Base-by-base conservation (phyloP, 2,888 invertebrate species). In the Tyria jacobaeae region DNA sequence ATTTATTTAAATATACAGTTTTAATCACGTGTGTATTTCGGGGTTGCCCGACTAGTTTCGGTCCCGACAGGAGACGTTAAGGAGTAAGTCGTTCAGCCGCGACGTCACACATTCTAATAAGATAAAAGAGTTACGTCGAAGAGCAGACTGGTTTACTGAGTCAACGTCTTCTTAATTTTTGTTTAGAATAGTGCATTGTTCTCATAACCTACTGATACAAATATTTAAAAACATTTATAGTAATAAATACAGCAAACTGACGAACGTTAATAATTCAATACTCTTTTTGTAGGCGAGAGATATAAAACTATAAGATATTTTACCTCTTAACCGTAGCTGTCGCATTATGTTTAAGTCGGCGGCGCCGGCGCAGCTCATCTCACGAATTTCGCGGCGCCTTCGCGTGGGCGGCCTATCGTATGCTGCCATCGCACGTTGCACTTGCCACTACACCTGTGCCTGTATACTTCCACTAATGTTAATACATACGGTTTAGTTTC, bases 331-430 rank as follows among this genome's bases (percentile, higher is more conserved):
- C 65, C 65, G 61, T 73, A 71, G 72, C 76, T 77, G 76, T 78
- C 72, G 76, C 73, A 85, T 84, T 82, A 80, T 81, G 80, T 84
- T 79, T 80, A 80, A 82, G 78, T 73, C 76, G 80, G 68, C 80
- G 83, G 90, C 90, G 92, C 89, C 88, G 81, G 84, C 77, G 83
- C 77, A 85, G 83, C 83, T 87, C 87, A 90, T 92, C 93, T 94
- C 92, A 94, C 92, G 93, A 93, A 92, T 91, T 91, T 91, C 86
- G 91, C 92, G 88, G 91, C 90, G 90, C 87, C 85, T 83, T 77
- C 79, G 88, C 89, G 93, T 94, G 90, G 93, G 93, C 89, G 91
- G 85, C 88, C 89, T 90, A 92, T 92, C 92, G 83, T 83, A 81
- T 76, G 86, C 88, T 87, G 89, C 86, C 90, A 91, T 91, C 91